Evolutionary conservation across 2,888 invertebrate species (phyloP).

Genomic region (Eilema depressum): DNA sequence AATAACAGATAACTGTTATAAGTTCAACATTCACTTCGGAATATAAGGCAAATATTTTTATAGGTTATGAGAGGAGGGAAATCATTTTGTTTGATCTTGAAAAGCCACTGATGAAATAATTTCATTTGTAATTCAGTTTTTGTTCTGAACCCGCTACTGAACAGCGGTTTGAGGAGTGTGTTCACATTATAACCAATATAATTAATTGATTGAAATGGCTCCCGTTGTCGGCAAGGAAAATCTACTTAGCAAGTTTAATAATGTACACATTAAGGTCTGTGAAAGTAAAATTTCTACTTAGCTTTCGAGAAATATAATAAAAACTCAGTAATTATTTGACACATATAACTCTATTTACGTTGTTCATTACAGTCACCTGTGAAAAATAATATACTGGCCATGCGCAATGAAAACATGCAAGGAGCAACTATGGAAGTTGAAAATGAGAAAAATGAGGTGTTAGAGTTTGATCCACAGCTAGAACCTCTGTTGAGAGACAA

Average conservation of each 20-base stretch:
- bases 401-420: constrained; percentile 64
- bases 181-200: neutral
- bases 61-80: too few species aligned
- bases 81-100: neutral
- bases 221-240: constrained; percentile 75
- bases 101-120: neutral
- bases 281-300: neutral
- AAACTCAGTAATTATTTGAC: neutral
- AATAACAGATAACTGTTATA: neutral
- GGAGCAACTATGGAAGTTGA: constrained; percentile 70
- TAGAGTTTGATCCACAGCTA: constrained; percentile 88
- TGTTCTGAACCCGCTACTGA: neutral
- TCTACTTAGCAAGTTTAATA: constrained; percentile 71
- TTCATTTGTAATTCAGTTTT: neutral
- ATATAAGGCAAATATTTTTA: too few species aligned
- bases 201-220: constrained; percentile 12
- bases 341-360: neutral
- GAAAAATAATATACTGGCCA: constrained; percentile 72
- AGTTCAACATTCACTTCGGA: neutral
- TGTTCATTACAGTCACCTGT: constrained; percentile 71
- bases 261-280: constrained; percentile 80
- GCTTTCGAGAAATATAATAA: neutral
- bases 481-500: constrained; percentile 97
- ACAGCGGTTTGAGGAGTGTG: neutral
- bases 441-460: constrained; percentile 57